Evolutionary conservation across 2,888 invertebrate genomes (phyloP).

Genomic region (Abrostola triplasia): DNA sequence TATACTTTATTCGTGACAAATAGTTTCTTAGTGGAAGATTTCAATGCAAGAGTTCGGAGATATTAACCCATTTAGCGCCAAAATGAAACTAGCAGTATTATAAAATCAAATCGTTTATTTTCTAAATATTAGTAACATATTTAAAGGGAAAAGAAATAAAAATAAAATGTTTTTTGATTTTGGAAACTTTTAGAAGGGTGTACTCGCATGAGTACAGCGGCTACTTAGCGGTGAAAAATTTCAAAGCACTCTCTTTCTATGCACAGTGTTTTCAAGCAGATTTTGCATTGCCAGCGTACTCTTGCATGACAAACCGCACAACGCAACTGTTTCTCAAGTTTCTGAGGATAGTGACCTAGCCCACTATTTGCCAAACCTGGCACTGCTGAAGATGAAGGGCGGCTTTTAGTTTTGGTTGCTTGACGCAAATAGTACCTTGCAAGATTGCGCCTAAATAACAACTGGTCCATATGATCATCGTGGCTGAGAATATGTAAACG

Average conservation of each 20-base stretch:
- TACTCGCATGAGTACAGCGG: slow-evolving; percentile 35
- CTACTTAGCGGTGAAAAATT: slow-evolving; percentile 42
- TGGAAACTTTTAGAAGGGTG: background rate
- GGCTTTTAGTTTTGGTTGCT: no score
- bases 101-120: no score
- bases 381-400: slow-evolving; percentile 30
- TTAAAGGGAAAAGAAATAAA: no score
- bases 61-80: no score
- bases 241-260: slow-evolving; percentile 47
- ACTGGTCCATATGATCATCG: slow-evolving; percentile 39
- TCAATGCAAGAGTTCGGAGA: no score
- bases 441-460: slow-evolving; percentile 38
- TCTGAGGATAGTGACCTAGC: slow-evolving; percentile 33
- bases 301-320: slow-evolving; percentile 28
- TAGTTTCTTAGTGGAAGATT: no score
- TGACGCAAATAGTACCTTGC: slow-evolving; percentile 25
- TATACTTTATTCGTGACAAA: no score
- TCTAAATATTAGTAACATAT: no score
- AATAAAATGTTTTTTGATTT: background rate
- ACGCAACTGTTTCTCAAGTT: slow-evolving; percentile 37
- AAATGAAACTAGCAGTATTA: no score
- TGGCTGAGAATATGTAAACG: slow-evolving; percentile 43
- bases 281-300: slow-evolving; percentile 42
- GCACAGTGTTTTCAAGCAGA: slow-evolving; percentile 47
- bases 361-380: slow-evolving; percentile 11